Evolutionary conservation across 2,113 vertebrate genomes (phyloP).

Genomic region (Rattus rattus): DNA sequence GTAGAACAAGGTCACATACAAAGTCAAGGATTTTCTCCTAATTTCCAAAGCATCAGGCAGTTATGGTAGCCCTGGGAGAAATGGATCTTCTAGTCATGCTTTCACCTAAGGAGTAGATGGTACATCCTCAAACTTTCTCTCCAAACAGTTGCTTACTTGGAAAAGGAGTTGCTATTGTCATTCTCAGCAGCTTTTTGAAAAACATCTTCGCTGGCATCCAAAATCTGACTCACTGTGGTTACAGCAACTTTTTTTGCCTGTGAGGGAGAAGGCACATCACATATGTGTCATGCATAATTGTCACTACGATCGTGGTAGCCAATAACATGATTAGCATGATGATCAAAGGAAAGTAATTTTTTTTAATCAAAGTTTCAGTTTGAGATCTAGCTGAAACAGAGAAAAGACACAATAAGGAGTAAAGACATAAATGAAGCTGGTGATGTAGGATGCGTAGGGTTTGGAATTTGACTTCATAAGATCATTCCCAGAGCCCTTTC

Average conservation of each 20-base stretch:
- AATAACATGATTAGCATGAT: neutral
- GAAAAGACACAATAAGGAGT: neutral
- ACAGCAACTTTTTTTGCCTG: constrained; percentile 74
- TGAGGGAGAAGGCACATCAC: neutral
- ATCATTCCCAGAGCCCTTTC: neutral
- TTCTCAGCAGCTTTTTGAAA: constrained; percentile 16
- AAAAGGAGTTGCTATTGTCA: neutral
- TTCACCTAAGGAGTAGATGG: neutral
- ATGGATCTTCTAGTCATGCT: neutral
- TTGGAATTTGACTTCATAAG: constrained; percentile 1
- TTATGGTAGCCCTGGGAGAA: neutral
- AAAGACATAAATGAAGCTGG: neutral
- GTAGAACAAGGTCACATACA: neutral
- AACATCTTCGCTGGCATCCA: constrained; percentile 66
- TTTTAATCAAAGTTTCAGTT: neutral
- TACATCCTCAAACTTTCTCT: constrained; percentile 6
- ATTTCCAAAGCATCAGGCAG: neutral
- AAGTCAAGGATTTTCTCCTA: neutral
- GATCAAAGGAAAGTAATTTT: neutral
- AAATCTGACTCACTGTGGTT: constrained; percentile 79
- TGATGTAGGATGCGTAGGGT: neutral
- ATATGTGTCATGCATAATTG: neutral
- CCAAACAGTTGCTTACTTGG: constrained; percentile 71
- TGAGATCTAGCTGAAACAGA: neutral
- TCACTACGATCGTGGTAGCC: too few species aligned